phyloP scores from a whole-genome alignment of 2,797 vertebrate species.

The Melopsittacus undulatus region DNA sequence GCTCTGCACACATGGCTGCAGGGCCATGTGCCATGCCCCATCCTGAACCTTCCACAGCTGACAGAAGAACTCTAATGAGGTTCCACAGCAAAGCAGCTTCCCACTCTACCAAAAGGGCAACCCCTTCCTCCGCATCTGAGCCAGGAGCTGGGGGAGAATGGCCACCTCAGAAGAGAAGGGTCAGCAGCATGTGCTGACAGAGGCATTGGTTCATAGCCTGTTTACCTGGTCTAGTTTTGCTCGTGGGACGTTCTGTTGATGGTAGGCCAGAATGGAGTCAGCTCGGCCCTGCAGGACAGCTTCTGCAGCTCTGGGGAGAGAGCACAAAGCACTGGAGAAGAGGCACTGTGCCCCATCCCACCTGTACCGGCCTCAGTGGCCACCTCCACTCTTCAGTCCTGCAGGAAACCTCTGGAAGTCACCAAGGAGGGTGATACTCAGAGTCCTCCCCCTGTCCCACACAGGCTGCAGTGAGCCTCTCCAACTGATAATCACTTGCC shows the following conservation, averaged over 20 bases:
- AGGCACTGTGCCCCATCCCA: background rate
- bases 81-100: background rate
- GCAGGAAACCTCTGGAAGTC: background rate
- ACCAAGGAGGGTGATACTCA: background rate
- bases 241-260: slow-evolving; percentile 93
- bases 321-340: background rate
- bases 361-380: background rate
- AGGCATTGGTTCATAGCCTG: background rate
- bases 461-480: background rate
- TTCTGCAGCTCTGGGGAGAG: slow-evolving; percentile 87
- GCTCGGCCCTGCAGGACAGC: slow-evolving; percentile 93
- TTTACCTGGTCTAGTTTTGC: slow-evolving; percentile 93
- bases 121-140: background rate
- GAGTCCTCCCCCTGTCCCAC: background rate
- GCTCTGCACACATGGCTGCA: accelerated
- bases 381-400: background rate
- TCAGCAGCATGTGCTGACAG: background rate
- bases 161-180: background rate
- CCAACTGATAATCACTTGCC: background rate
- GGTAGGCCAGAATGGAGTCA: slow-evolving; percentile 95
- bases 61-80: background rate
- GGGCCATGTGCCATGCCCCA: background rate
- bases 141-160: background rate
- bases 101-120: background rate
- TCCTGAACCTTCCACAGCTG: background rate